Percentiles rank a stretch among this genome's conserved stretches.
Conservation (phyloP, 2,888 invertebrate genomes). For the Caenorhabditis japonica region DNA sequence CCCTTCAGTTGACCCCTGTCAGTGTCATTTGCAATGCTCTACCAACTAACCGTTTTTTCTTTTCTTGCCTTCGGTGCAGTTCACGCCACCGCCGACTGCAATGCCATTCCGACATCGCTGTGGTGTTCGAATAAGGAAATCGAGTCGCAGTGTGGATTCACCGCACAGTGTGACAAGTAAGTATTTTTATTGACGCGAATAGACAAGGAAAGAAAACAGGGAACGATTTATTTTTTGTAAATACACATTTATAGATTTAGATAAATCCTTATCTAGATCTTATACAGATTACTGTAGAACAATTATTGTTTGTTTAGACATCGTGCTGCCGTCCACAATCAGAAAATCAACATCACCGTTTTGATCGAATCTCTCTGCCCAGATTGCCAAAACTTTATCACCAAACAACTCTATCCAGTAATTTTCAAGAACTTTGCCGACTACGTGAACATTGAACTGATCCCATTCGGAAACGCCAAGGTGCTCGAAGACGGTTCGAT, state of each 20-base stretch:
- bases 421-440: conserved; percentile 65
- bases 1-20: conserved; percentile 16
- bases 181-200: not conserved
- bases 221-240: too few relatives aligned
- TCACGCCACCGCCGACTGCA: conserved; percentile 44
- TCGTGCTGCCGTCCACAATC: conserved; percentile 46
- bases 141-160: conserved; percentile 63
- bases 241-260: too few relatives aligned
- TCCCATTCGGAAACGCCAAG: conserved; percentile 76
- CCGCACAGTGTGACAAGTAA: conserved; percentile 55
- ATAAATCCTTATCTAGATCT: too few relatives aligned
- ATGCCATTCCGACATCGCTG: conserved; percentile 60
- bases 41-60: conserved; percentile 14
- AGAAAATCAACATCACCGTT: conserved; percentile 66
- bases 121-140: conserved; percentile 65
- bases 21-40: conserved; percentile 27
- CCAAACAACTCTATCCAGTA: conserved; percentile 62
- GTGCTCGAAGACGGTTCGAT: conserved; percentile 64
- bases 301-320: conserved; percentile 37
- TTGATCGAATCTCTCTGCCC: conserved; percentile 69
- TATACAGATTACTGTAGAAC: too few relatives aligned
- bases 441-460: conserved; percentile 71
- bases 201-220: not conserved
- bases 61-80: conserved; percentile 29
- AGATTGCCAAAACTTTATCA: conserved; percentile 71